A percentile compares a stretch with the other conserved stretches of the same genome.
Conservation (phyloP, 2,113 vertebrate genomes). For the Synodontis membranacea region DNA sequence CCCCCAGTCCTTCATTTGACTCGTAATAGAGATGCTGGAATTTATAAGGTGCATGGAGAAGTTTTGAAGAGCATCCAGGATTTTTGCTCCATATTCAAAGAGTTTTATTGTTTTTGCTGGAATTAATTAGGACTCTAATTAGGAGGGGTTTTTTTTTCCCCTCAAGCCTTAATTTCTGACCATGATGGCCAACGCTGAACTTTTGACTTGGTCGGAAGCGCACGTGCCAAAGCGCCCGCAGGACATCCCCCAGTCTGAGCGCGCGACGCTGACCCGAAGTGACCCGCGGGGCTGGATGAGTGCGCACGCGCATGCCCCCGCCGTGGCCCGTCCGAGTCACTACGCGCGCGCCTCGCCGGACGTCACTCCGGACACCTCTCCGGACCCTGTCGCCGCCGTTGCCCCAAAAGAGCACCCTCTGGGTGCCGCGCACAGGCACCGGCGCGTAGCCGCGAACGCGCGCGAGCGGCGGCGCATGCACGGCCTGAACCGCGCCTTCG, state of each 20-base stretch:
- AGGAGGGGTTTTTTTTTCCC: background rate
- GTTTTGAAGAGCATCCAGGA: background rate
- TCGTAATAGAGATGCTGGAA: background rate
- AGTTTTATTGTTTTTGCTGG: background rate
- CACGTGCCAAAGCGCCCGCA: slow-evolving; percentile 44
- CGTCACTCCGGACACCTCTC: slow-evolving; percentile 50
- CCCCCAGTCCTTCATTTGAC: background rate
- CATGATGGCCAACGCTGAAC: slow-evolving; percentile 56
- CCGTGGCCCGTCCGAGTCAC: slow-evolving; percentile 34
- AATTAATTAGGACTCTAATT: background rate
- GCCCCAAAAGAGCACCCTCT: slow-evolving; percentile 27
- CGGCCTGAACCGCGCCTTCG: slow-evolving; percentile 78
- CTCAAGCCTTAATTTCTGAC: background rate
- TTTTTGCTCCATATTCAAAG: background rate
- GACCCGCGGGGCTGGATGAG: slow-evolving; percentile 69
- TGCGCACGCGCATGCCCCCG: slow-evolving; percentile 53
- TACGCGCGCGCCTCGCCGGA: slow-evolving; percentile 55
- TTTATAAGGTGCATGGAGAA: background rate
- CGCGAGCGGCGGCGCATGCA: slow-evolving; percentile 79
- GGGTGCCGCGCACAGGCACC: slow-evolving; percentile 67
- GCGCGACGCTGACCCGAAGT: slow-evolving; percentile 60
- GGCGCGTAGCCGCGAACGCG: slow-evolving; percentile 80
- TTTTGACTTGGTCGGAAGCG: slow-evolving; percentile 65
- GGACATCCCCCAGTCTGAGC: slow-evolving; percentile 45
- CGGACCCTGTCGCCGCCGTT: background rate